phyloP scores from a whole-genome alignment of 2,113 vertebrate genomes.

The Zosterops lateralis region DNA sequence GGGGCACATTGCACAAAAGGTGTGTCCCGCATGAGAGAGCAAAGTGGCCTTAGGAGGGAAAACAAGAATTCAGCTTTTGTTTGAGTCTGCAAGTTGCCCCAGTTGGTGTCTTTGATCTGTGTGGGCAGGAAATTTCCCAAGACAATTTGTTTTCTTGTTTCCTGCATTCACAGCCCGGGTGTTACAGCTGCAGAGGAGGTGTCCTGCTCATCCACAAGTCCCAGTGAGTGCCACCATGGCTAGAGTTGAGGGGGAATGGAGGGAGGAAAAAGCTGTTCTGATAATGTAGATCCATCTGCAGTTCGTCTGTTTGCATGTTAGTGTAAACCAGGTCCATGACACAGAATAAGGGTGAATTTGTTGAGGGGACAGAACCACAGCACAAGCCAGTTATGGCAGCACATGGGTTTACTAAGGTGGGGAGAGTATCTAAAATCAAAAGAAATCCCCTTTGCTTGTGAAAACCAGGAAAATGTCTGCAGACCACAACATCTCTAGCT shows the following conservation, averaged over 20 bases:
- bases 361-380: neutral
- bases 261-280: neutral
- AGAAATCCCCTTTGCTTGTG: neutral
- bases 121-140: neutral
- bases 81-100: neutral
- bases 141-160: neutral
- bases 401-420: fast-evolving
- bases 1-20: slow-evolving; percentile 40
- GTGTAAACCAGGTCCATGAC: neutral
- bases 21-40: slow-evolving; percentile 26
- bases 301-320: fast-evolving
- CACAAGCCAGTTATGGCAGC: fast-evolving
- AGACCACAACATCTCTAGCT: neutral
- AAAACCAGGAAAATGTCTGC: neutral
- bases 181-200: fast-evolving
- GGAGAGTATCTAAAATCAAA: neutral
- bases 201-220: fast-evolving
- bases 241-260: fast-evolving
- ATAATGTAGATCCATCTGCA: neutral
- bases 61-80: neutral
- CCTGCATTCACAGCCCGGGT: fast-evolving
- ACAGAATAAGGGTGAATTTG: neutral
- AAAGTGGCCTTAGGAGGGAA: neutral
- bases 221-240: fast-evolving
- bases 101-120: neutral